These are phyloP conservation scores for Agapostemon virescens DNA, from an alignment of 2,888 invertebrate species.

Conservation along the genomic window DNA sequence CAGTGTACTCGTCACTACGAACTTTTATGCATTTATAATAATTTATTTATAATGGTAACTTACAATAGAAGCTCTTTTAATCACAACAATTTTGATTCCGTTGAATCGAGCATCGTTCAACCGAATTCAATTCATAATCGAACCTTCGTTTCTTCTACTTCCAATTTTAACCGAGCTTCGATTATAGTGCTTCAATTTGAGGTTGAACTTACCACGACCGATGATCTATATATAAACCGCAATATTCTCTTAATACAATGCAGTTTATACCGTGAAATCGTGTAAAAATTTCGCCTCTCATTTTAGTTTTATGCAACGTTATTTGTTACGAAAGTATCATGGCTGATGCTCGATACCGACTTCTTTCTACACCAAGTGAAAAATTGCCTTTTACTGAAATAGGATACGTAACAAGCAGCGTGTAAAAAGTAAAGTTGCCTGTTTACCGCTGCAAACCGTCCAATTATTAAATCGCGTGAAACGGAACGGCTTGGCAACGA, in stretches of 20 bases:
- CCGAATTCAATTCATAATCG: neutral
- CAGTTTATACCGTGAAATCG: neutral
- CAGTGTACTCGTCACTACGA: neutral
- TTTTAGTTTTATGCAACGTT: neutral
- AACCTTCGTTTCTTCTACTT: neutral
- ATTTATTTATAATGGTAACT: neutral
- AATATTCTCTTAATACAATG: neutral
- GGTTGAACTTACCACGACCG: too few species aligned
- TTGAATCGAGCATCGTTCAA: too few species aligned
- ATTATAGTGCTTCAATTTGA: too few species aligned
- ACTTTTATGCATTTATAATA: neutral
- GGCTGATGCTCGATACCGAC: neutral
- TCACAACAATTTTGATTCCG: neutral
- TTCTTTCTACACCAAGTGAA: neutral
- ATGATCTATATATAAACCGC: too few species aligned
- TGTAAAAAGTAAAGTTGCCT: neutral
- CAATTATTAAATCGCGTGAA: slow-evolving; percentile 43
- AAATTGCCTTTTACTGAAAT: neutral
- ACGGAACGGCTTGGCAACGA: slow-evolving; percentile 18
- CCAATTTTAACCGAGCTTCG: too few species aligned
- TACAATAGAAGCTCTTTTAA: neutral
- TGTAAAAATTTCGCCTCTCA: neutral
- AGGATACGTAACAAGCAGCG: neutral
- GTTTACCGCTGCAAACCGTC: neutral
- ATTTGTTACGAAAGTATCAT: too few species aligned